These are phyloP conservation scores for Hepsetus odoe DNA, from an alignment of 2,113 vertebrate species.

Conservation along the genomic window DNA sequence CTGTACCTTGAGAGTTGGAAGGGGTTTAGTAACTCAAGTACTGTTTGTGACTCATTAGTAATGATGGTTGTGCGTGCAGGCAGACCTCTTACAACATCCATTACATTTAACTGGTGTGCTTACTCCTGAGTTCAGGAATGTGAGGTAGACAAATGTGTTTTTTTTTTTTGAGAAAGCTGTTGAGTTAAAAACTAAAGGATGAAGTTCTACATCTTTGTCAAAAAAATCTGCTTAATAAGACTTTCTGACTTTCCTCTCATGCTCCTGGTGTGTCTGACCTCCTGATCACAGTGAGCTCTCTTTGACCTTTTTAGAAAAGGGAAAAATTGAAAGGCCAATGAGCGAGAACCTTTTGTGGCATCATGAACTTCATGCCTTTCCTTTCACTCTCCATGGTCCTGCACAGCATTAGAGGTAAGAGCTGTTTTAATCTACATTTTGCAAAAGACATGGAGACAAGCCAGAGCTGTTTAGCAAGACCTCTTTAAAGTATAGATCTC, in stretches of 20 bases:
- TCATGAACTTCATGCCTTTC: constrained; percentile 44
- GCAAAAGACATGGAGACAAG: neutral
- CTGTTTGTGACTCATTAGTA: no score
- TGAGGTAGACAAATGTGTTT: no score
- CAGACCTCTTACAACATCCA: no score
- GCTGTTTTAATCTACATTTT: constrained; percentile 6
- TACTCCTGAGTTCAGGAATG: no score
- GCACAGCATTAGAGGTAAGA: constrained; percentile 44
- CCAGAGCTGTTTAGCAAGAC: neutral
- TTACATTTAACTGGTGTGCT: no score
- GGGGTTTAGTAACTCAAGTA: no score
- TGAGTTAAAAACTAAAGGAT: no score
- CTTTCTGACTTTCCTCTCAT: neutral
- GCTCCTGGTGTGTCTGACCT: neutral
- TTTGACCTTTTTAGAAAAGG: neutral
- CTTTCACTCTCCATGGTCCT: constrained; percentile 29
- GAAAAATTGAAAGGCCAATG: constrained; percentile 28
- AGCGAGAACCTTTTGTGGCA: constrained; percentile 8
- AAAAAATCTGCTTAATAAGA: no score
- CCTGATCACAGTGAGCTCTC: neutral
- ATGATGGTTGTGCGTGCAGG: no score
- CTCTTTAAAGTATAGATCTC: neutral
- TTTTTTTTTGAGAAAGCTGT: no score
- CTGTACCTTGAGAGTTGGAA: no score
- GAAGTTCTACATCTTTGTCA: no score